These are phyloP conservation scores for Ectobius pallidus DNA, from an alignment of 2,888 invertebrate genomes.

Conservation along the genomic window DNA sequence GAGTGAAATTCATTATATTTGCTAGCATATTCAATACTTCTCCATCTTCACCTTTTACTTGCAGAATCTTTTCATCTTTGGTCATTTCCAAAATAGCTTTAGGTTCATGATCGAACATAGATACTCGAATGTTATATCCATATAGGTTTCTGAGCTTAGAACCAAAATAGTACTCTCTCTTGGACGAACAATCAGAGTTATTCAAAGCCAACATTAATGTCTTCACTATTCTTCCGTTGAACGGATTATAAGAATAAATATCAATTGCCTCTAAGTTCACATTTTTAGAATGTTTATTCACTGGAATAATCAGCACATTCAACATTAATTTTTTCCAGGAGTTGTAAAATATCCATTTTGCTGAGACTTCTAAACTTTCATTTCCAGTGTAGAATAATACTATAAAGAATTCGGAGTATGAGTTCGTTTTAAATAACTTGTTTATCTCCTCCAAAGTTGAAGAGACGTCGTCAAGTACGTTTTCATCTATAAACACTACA, in stretches of 20 bases:
- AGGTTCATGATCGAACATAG: slow-evolving; percentile 2
- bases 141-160: background rate
- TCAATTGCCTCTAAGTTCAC: no score
- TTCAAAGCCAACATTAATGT: background rate
- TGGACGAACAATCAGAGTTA: background rate
- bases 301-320: background rate
- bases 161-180: background rate
- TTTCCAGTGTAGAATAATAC: background rate
- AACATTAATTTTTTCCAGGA: background rate
- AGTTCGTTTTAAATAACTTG: background rate
- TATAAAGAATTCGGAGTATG: background rate
- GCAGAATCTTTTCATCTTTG: background rate
- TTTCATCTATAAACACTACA: background rate
- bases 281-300: background rate
- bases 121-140: background rate
- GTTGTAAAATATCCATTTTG: background rate
- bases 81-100: background rate
- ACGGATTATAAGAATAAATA: background rate
- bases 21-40: background rate
- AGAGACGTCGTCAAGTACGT: background rate
- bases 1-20: background rate
- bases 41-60: background rate
- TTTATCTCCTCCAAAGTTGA: background rate
- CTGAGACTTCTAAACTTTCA: background rate
- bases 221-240: background rate